A percentile compares a stretch with the other conserved stretches of the same genome.
These are phyloP conservation scores for Danio kyathit DNA, from an alignment of 2,797 vertebrate genomes.

Conservation along the genomic window DNA sequence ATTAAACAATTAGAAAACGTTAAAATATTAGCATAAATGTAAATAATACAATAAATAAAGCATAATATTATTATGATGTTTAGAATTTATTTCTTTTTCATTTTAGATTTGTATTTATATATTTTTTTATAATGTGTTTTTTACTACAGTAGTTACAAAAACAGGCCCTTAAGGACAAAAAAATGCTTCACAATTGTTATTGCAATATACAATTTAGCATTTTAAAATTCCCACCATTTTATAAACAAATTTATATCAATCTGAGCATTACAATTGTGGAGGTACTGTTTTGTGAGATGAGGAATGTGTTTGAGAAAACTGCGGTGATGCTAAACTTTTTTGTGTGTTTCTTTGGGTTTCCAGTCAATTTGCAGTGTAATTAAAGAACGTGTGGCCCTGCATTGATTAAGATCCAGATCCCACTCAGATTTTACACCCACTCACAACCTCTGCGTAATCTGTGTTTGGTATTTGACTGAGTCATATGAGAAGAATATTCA, in stretches of 20 bases:
- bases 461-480: constrained; percentile 3
- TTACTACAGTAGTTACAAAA: too few species aligned
- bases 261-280: background rate
- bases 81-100: too few species aligned
- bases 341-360: background rate
- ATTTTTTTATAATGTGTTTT: too few species aligned
- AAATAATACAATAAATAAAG: too few species aligned
- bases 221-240: background rate
- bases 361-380: background rate
- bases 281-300: background rate
- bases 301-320: background rate
- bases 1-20: too few species aligned
- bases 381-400: constrained; percentile 5
- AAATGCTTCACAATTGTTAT: too few species aligned
- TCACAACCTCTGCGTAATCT: constrained; percentile 27
- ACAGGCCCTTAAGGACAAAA: too few species aligned
- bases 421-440: background rate
- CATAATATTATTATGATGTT: too few species aligned
- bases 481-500: constrained; percentile 26
- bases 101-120: too few species aligned
- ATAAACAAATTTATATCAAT: background rate
- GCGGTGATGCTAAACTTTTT: background rate
- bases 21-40: too few species aligned
- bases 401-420: constrained; percentile 1
- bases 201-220: background rate